Percentiles rank a stretch among this genome's conserved stretches.
These are phyloP conservation scores for Enteromius fasciolatus DNA, from an alignment of 2,797 vertebrate genomes.

Conservation along the genomic window DNA sequence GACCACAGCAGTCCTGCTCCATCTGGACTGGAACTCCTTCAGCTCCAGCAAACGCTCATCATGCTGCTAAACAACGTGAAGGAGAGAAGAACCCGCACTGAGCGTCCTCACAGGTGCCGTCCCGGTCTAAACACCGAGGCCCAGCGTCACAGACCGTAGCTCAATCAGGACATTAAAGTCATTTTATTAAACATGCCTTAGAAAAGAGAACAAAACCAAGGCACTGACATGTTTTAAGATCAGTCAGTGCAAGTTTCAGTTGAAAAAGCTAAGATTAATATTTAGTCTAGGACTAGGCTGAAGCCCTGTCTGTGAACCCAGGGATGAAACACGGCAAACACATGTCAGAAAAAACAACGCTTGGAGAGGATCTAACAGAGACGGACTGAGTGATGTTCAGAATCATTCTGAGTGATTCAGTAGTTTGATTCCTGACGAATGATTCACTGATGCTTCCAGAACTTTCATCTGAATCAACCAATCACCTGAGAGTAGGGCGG, in stretches of 20 bases:
- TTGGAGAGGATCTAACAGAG: not conserved
- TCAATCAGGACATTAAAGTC: too few species aligned
- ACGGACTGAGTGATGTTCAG: too few species aligned
- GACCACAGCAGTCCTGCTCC: not conserved
- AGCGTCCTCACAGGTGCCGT: not conserved
- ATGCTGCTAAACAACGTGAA: constrained; percentile 34
- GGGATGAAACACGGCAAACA: too few species aligned
- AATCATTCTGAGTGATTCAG: not conserved
- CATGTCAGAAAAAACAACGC: not conserved
- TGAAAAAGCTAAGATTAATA: too few species aligned
- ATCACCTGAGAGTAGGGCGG: not conserved
- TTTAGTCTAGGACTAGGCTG: too few species aligned
- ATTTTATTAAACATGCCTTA: too few species aligned
- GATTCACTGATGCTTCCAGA: not conserved
- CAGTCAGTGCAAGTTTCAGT: too few species aligned
- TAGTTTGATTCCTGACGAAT: not conserved
- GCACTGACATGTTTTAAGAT: too few species aligned
- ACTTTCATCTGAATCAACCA: not conserved
- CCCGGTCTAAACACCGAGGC: not conserved
- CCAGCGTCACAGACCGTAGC: too few species aligned
- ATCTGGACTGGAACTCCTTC: constrained; percentile 16
- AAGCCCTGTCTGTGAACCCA: too few species aligned
- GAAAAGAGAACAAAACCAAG: too few species aligned
- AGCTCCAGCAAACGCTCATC: constrained; percentile 8
- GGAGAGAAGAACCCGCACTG: not conserved